Evolutionary conservation across 2,888 invertebrate species (phyloP), one percentile per base, ranked within the genome.

Genomic region (Lasioglossum vierecki): DNA sequence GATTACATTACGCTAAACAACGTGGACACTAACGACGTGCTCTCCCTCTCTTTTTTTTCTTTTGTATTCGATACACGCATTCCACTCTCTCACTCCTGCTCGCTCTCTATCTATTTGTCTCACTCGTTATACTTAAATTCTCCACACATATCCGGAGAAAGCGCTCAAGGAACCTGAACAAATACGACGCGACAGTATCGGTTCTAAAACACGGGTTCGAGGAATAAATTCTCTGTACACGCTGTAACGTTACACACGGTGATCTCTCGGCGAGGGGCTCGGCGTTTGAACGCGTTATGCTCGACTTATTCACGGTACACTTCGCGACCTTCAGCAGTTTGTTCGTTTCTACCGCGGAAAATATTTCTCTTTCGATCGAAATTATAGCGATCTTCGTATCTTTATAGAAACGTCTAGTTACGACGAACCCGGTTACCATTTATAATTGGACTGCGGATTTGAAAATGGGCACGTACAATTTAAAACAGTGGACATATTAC

Each of bases 1-100:
- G 73, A 78, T 85, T 79, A 79, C 79, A 63, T 88, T 80, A 83
- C 30, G 75, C 70, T 77, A 83, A 68, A 84, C 80, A 79, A 79
- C 79, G 79, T 63, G 78, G 41, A 86, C 57, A 80, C 68, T 44
- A 11, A 85, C 39, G 39, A 80, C 35, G 73, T 76, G 41, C 41
- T 41, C n/a, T 41, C 35, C 11, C 35, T 39, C 35, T 68, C 22
- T 41, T 35, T 9, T 41, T 41, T n/a, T n/a, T 41, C 1, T 41
- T n/a, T 81, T 39, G 68, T 71, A 46, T 63, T 75, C 68, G 81
- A 49, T 79, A 84, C 82, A 85, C 76, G 79, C 60, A 44, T 79
- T 68, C 74, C 60, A 76, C 77, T 70, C 1, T 41, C 26, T 80
- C 77, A 82, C 74, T 82, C 70, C 41, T 68, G 46, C 15, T 72